Percentiles rank a stretch among this genome's conserved stretches.
phyloP scores from a whole-genome alignment of 2,113 vertebrate genomes.

The Bostrychus sinensis region DNA sequence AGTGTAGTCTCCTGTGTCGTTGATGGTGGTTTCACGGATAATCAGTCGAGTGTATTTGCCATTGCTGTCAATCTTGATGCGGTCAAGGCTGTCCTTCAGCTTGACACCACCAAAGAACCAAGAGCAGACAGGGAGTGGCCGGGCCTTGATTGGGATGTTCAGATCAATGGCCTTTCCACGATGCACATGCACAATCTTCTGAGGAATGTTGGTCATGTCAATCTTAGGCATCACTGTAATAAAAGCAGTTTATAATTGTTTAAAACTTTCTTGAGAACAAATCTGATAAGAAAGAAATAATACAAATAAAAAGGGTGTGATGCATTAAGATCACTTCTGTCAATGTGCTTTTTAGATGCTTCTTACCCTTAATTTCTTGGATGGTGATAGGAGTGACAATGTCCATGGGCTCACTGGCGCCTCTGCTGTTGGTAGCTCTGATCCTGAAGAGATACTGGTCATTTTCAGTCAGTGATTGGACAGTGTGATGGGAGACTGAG shows the following conservation, averaged over 20 bases:
- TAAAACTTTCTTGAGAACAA: background rate
- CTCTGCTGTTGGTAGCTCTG: slow-evolving; percentile 93
- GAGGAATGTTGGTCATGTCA: slow-evolving; percentile 90
- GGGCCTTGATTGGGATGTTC: slow-evolving; percentile 88
- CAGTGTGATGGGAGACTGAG: slow-evolving; percentile 83
- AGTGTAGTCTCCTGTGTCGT: slow-evolving; percentile 91
- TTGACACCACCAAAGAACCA: slow-evolving; percentile 91
- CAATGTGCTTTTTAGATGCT: background rate
- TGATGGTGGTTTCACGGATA: slow-evolving; percentile 93
- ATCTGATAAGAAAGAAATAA: background rate
- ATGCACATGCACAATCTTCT: slow-evolving; percentile 90
- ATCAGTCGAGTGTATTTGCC: slow-evolving; percentile 86
- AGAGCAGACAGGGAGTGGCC: slow-evolving; percentile 86
- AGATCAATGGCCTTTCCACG: slow-evolving; percentile 91
- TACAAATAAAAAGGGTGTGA: background rate
- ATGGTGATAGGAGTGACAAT: slow-evolving; percentile 88
- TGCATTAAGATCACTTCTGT: background rate
- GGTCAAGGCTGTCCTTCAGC: slow-evolving; percentile 92
- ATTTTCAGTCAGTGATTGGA: slow-evolving; percentile 91
- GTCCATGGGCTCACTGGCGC: slow-evolving; percentile 92
- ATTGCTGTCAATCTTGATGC: slow-evolving; percentile 88
- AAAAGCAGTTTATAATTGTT: background rate
- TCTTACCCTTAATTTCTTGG: slow-evolving; percentile 90
- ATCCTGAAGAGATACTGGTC: slow-evolving; percentile 96
- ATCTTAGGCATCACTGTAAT: slow-evolving; percentile 89